Evolutionary conservation across 1,140 invertebrate genomes (phyloP), one percentile per base, ranked within the genome.

Genomic region (Drosophila nigrodunni): DNA sequence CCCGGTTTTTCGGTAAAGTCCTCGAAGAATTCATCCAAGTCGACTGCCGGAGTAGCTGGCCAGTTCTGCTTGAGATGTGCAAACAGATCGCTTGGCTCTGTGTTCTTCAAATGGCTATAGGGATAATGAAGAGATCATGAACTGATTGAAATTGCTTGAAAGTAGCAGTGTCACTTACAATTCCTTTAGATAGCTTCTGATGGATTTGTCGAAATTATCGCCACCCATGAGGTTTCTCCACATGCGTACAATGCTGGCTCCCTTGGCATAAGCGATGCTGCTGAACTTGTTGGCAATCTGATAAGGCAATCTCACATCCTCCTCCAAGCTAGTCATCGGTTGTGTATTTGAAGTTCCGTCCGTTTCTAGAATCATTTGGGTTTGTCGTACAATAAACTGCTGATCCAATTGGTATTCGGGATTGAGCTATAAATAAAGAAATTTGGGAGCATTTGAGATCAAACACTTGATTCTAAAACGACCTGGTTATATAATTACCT

Each of bases 1-100:
- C 98, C 97, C 95, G 96, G 97, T 93, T 98, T 97, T 15, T 94
- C 93, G 0, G 96, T 98, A 96, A 97, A 99, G 0, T 97, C 97
- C 59, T 97, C 10, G 9, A 80, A 65, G 37, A 80, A 78, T 15
- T 77, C 37, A 52, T 72, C 54, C n/a, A 81, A 47, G 11, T 79
- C 25, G 7, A 87, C 52, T 7, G 49, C 2, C 9, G 50, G 49
- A 4, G 30, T 0, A 0, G 37, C 10, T 4, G 78, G 67, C 73
- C 75, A 81, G 13, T 82, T 39, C 13, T 52, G 3, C 54, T 41
- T 60, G 3, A 78, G 60, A 7, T 72, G 47, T 11, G 34, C 15
- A 43, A 79, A 55, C 30, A 87, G 49, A 61, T 80, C 39, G 5
- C 18, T 35, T 0, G 80, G 78, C 34, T 2, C 1, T 8, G 55